Evolutionary conservation across 2,797 vertebrate genomes (phyloP).

Genomic region (Helarctos malayanus): DNA sequence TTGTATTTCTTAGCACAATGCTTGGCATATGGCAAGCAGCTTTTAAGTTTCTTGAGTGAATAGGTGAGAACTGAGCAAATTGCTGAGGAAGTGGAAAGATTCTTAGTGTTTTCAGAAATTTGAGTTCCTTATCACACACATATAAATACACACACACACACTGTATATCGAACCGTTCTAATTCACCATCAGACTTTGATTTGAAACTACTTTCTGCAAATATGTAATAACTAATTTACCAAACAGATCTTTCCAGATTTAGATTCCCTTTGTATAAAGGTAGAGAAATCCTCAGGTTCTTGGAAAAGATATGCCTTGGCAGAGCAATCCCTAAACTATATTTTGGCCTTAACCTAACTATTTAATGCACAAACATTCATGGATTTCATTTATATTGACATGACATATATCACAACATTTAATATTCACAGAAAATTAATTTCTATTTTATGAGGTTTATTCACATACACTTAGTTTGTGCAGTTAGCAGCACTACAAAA

Average conservation of each 20-base stretch:
- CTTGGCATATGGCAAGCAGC: background rate
- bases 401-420: background rate
- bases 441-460: slow-evolving; percentile 32
- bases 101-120: slow-evolving; percentile 1
- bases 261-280: slow-evolving; percentile 11
- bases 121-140: background rate
- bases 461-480: background rate
- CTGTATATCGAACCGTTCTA: background rate
- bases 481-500: slow-evolving; percentile 39
- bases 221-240: background rate
- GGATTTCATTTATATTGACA: slow-evolving; percentile 32
- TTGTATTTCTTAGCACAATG: slow-evolving; percentile 52
- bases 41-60: slow-evolving; percentile 57
- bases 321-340: slow-evolving; percentile 24
- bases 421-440: slow-evolving; percentile 36
- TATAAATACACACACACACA: background rate
- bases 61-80: background rate
- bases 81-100: background rate
- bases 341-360: slow-evolving; percentile 39
- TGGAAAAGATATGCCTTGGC: background rate
- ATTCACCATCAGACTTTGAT: background rate
- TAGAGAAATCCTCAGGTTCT: background rate
- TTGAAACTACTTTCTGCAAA: slow-evolving; percentile 62
- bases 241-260: slow-evolving; percentile 6
- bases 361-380: slow-evolving; percentile 33